Percentiles rank a stretch among this genome's conserved stretches.
phyloP scores from a whole-genome alignment of 1,140 invertebrate genomes.

The Scaptodrosophila lebanonensis region DNA sequence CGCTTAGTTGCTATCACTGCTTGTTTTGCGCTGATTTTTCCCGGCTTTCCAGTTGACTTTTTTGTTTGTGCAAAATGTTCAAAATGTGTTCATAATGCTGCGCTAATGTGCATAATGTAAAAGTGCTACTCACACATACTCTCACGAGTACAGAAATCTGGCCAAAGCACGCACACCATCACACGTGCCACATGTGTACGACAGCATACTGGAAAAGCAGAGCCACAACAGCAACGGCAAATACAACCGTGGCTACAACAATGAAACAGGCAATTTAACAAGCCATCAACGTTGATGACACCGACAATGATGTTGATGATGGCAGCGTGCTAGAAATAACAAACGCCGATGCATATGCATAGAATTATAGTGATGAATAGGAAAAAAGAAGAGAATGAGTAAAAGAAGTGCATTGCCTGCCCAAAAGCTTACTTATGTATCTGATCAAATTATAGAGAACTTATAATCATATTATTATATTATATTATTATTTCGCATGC shows the following conservation, averaged over 20 bases:
- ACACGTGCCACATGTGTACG: constrained; percentile 22
- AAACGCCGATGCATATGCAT: too few species aligned
- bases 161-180: not conserved
- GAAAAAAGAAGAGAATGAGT: constrained; percentile 31
- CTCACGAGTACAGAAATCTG: constrained; percentile 27
- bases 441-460: too few species aligned
- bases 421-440: too few species aligned
- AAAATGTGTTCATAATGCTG: constrained; percentile 68
- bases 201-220: not conserved
- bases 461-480: too few species aligned
- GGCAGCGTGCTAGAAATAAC: constrained; percentile 56
- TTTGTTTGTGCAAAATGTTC: constrained; percentile 39
- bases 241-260: too few species aligned
- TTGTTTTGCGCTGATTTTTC: too few species aligned
- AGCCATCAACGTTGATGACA: constrained; percentile 70
- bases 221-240: constrained; percentile 48
- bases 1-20: too few species aligned
- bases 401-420: too few species aligned
- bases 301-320: constrained; percentile 71
- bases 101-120: constrained; percentile 73
- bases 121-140: constrained; percentile 49
- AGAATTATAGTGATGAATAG: too few species aligned
- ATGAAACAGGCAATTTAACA: constrained; percentile 71
- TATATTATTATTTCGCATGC: too few species aligned
- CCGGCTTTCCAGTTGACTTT: not conserved